Evolutionary conservation across 2,888 invertebrate genomes (phyloP).

Genomic region (Cephus pulcher): DNA sequence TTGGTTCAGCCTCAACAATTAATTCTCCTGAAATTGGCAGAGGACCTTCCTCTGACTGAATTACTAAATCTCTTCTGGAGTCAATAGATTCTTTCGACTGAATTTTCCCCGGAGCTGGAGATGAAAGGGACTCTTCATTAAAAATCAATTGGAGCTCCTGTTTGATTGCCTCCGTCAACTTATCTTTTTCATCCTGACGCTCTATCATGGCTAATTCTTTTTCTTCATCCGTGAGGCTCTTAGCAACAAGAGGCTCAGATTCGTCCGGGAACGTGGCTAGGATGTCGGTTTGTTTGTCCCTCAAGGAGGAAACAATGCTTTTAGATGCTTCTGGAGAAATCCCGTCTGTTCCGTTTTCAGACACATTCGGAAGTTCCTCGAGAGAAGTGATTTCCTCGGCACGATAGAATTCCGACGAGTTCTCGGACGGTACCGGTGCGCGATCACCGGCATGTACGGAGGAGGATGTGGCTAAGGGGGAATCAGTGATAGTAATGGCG

Average conservation of each 20-base stretch:
- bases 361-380: not conserved
- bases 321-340: not conserved
- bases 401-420: not conserved
- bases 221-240: not conserved
- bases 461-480: not conserved
- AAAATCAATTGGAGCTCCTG: too few relatives aligned
- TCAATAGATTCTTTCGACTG: not conserved
- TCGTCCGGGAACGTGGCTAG: not conserved
- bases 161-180: not conserved
- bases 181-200: not conserved
- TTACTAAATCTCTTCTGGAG: constrained; percentile 25
- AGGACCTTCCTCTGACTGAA: constrained; percentile 51
- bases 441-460: not conserved
- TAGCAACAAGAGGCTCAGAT: not conserved
- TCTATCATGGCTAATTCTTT: not conserved
- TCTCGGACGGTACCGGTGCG: not conserved
- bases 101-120: not conserved
- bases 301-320: not conserved
- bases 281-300: too few relatives aligned
- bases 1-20: constrained; percentile 37
- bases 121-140: not conserved
- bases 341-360: not conserved
- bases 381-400: not conserved
- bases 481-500: not conserved
- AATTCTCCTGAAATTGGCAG: constrained; percentile 41